A percentile compares a stretch with the other conserved stretches of the same genome.
These are phyloP conservation scores for Crenuchus spilurus DNA, from an alignment of 2,797 vertebrate genomes.

Conservation along the genomic window DNA sequence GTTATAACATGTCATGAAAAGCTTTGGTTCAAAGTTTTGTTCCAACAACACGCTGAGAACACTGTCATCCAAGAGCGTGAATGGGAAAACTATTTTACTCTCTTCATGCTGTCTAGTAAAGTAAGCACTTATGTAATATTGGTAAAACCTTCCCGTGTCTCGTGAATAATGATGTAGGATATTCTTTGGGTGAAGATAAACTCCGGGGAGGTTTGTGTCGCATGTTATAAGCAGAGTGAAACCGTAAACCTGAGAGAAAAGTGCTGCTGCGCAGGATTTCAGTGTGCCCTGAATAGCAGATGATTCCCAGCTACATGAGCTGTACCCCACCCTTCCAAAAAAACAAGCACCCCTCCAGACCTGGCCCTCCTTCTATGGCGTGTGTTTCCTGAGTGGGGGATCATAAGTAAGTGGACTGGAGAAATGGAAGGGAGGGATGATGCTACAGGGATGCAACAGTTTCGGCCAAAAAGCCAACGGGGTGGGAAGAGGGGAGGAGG, in stretches of 20 bases:
- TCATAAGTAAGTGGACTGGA: constrained; percentile 42
- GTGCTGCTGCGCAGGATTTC: constrained; percentile 52
- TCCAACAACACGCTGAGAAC: too few species aligned
- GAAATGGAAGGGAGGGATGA: constrained; percentile 26
- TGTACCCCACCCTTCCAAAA: constrained; percentile 21
- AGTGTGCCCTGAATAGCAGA: constrained; percentile 71
- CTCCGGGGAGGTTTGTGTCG: neutral
- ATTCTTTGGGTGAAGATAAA: constrained; percentile 19
- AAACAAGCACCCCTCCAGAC: constrained; percentile 49
- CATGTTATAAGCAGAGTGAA: constrained; percentile 58
- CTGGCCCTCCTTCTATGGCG: constrained; percentile 70
- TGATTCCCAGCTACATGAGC: constrained; percentile 51
- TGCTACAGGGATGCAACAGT: neutral
- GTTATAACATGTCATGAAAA: too few species aligned
- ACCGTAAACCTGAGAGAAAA: constrained; percentile 68
- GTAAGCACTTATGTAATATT: neutral
- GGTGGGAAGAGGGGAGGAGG: constrained; percentile 55
- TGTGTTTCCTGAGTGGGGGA: constrained; percentile 63
- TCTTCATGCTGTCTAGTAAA: neutral
- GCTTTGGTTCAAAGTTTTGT: too few species aligned
- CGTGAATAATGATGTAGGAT: constrained; percentile 50
- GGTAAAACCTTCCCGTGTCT: constrained; percentile 30
- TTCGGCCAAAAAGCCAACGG: constrained; percentile 25
- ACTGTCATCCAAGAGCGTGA: too few species aligned
- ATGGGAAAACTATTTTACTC: too few species aligned